These are phyloP conservation scores for Balearica regulorum DNA, from an alignment of 2,797 vertebrate genomes.

Conservation along the genomic window DNA sequence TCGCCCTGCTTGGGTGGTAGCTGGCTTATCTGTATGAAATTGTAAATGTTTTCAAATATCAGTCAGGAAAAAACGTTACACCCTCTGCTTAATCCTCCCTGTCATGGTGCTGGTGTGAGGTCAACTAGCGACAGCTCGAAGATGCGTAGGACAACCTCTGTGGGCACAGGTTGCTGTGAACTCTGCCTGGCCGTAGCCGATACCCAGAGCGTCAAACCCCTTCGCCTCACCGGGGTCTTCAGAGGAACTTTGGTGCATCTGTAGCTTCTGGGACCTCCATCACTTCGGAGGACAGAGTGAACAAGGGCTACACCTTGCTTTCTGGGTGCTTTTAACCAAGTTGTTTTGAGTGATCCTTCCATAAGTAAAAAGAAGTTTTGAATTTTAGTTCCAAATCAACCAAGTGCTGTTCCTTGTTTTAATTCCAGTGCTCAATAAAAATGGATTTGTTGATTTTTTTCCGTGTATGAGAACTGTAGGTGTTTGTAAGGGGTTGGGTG, in stretches of 20 bases:
- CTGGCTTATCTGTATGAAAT: background rate
- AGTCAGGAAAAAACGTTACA: background rate
- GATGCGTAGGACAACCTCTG: background rate
- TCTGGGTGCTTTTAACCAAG: background rate
- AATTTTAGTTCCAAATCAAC: conserved; percentile 22
- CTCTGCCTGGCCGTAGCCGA: background rate
- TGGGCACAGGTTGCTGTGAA: background rate
- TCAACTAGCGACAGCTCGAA: background rate
- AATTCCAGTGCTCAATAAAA: conserved; percentile 51
- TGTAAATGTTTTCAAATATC: background rate
- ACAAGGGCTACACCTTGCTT: background rate
- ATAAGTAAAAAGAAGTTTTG: background rate
- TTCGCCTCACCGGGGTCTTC: background rate
- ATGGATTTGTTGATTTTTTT: background rate
- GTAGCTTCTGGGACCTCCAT: background rate
- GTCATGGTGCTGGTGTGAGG: background rate
- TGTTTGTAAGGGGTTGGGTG: background rate
- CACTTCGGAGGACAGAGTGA: background rate
- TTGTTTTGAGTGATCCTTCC: background rate
- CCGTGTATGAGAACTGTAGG: background rate
- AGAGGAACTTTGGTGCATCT: background rate
- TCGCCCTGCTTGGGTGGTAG: background rate
- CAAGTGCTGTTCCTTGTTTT: conserved; percentile 46
- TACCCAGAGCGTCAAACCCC: background rate
- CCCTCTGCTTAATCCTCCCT: background rate